Evolutionary conservation across 2,797 vertebrate species (phyloP), one percentile per base, ranked within the genome.

Genomic region (Ceyx erithaca): DNA sequence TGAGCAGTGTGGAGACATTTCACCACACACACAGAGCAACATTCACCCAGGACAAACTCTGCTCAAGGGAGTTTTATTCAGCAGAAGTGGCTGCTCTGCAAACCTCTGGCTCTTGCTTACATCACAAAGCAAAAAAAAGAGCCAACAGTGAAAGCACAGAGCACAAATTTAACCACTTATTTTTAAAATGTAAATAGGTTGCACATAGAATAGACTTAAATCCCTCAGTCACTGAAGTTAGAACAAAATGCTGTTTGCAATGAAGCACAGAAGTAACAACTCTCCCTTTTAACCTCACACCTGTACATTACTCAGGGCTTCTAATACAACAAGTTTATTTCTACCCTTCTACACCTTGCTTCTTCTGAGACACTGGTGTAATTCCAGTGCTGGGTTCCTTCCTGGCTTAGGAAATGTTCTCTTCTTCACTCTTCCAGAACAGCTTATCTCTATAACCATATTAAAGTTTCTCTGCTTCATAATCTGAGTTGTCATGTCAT

Each of bases 391-490:
- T 21, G 28, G 14, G 67, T 5, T 88, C 59, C 68, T 70, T n/a
- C 82, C 31, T 9, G 40, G 77, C 73, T 43, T 35, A 59, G 45
- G 59, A 83, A 88, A 9, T 1, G 15, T 14, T 49, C 30, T 45
- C 63, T 10, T 37, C 37, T 20, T 63, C 57, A 1, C 25, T 3
- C 49, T 73, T 79, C 28, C 66, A 70, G 52, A 84, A 51, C 52
- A 76, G 16, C 77, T 95, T 88, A 92, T 77, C 77, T 84, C 76
- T 52, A 43, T 2, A 66, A 80, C 62, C 82, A 25, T 19, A 81
- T 17, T 55, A 3, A 69, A 81, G 70, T 12, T 81, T 46, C 66
- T 72, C 85, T 79, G 63, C 26, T 64, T 72, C 45, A 3, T 48
- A 73, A 81, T 48, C 55, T 2, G 31, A 52, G 59, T 3, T 90